These are phyloP conservation scores for Cephus runcator DNA, from an alignment of 2,888 invertebrate genomes.

Conservation along the genomic window DNA sequence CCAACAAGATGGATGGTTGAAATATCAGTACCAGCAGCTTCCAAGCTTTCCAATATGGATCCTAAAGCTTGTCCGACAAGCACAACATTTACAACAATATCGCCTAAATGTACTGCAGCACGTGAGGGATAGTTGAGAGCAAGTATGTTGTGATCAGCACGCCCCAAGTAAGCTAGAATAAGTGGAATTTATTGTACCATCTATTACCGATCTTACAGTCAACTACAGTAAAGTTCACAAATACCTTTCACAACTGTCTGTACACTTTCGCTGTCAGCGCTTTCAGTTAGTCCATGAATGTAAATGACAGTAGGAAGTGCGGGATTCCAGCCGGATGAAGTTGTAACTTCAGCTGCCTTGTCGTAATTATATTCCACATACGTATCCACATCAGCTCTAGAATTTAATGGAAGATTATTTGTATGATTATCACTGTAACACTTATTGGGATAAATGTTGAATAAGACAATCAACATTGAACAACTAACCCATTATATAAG, in stretches of 20 bases:
- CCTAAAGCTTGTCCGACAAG: not conserved
- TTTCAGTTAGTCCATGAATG: not conserved
- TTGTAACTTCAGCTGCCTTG: not conserved
- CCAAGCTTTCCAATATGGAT: not conserved
- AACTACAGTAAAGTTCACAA: not conserved
- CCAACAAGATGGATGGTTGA: not conserved
- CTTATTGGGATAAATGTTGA: not conserved
- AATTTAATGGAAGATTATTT: not conserved
- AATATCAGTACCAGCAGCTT: not conserved
- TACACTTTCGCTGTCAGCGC: not conserved
- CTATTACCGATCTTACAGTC: not conserved
- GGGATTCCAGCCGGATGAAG: not conserved
- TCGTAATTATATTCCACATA: not conserved
- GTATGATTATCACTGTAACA: not conserved
- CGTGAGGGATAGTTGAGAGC: conserved; percentile 4
- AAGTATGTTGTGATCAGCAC: conserved; percentile 1
- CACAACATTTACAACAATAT: not conserved
- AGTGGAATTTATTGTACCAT: not conserved
- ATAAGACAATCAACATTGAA: not conserved
- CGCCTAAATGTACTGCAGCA: not conserved
- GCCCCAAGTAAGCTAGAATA: conserved; percentile 2
- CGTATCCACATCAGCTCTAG: not conserved
- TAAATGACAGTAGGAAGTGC: not conserved
- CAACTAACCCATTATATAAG: not conserved
- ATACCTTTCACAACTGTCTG: not conserved